These are phyloP conservation scores for Noctuana brunneofusca DNA, from an alignment of 2,888 invertebrate species.

Conservation along the genomic window DNA sequence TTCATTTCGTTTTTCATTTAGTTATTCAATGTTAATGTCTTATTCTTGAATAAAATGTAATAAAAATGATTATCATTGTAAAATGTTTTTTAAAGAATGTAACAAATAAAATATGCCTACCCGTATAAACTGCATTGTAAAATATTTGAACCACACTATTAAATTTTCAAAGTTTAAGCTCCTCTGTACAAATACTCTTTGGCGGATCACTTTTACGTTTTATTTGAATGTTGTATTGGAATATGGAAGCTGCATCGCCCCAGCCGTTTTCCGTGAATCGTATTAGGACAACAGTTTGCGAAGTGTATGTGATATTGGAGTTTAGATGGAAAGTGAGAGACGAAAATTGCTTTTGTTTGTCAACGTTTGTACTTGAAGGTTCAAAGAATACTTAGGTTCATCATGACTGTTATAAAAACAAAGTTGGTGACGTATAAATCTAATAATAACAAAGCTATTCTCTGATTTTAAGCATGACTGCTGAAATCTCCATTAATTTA, in stretches of 20 bases:
- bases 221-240: slow-evolving; percentile 60
- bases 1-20: too few relatives aligned
- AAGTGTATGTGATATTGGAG: slow-evolving; percentile 44
- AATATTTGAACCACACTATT: neutral
- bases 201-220: slow-evolving; percentile 19
- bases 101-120: neutral
- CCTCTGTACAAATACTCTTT: slow-evolving; percentile 12
- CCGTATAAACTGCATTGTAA: too few relatives aligned
- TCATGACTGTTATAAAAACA: neutral
- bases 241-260: slow-evolving; percentile 63
- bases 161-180: neutral
- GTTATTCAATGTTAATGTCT: too few relatives aligned
- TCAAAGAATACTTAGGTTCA: neutral
- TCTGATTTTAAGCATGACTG: too few relatives aligned
- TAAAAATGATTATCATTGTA: too few relatives aligned
- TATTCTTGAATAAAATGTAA: too few relatives aligned
- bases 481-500: too few relatives aligned
- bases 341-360: slow-evolving; percentile 27
- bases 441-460: neutral
- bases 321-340: slow-evolving; percentile 27
- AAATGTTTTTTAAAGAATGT: too few relatives aligned
- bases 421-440: neutral
- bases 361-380: neutral
- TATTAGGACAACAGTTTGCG: slow-evolving; percentile 48
- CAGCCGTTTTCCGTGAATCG: slow-evolving; percentile 52